Conservation (phyloP, 2,113 vertebrate genomes). For the Galeopterus variegatus region DNA sequence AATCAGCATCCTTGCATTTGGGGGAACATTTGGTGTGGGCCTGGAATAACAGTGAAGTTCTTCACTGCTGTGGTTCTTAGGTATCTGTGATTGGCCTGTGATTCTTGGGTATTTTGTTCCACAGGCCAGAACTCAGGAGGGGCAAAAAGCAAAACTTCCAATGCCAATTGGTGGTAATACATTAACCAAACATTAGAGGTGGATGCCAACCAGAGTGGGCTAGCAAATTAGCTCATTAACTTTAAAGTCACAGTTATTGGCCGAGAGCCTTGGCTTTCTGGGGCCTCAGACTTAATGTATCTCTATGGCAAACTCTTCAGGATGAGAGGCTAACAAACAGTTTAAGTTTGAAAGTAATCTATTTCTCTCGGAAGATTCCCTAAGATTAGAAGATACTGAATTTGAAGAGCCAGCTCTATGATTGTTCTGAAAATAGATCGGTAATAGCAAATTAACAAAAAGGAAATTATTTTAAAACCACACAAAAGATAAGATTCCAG, state of each 20-base stretch:
- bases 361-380: slow-evolving; percentile 37
- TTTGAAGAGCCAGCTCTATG: slow-evolving; percentile 26
- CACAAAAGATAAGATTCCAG: background rate
- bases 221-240: background rate
- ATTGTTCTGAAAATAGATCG: slow-evolving; percentile 22
- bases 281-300: background rate
- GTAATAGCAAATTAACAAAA: slow-evolving; percentile 30
- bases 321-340: background rate
- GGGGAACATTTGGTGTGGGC: background rate
- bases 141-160: background rate
- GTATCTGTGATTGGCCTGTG: background rate
- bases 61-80: background rate
- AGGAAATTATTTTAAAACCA: slow-evolving; percentile 56
- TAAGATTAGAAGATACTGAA: slow-evolving; percentile 3
- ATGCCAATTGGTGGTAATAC: background rate
- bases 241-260: background rate
- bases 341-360: background rate
- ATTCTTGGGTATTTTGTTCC: background rate
- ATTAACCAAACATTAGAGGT: background rate
- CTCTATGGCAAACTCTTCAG: background rate
- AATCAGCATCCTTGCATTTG: background rate
- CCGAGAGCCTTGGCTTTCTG: background rate
- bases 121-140: background rate
- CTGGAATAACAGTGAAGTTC: background rate
- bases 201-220: background rate